phyloP scores from a whole-genome alignment of 2,797 vertebrate genomes.

The Lemur catta region DNA sequence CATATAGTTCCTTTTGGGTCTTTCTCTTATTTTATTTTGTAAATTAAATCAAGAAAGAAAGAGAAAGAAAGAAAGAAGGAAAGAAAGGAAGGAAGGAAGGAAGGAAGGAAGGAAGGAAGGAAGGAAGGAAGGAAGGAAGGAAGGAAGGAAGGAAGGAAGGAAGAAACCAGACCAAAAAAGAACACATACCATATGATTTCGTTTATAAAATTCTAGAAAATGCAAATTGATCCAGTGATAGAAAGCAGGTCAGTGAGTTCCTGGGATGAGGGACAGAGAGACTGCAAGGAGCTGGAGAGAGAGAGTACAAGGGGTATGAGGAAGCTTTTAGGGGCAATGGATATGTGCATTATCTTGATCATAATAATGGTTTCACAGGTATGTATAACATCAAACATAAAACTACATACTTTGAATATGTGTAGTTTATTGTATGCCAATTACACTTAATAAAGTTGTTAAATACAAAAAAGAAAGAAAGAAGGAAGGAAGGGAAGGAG shows the following conservation, averaged over 20 bases:
- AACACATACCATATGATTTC: background rate
- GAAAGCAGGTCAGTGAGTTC: constrained; percentile 26
- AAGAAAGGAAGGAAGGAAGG: too few relatives aligned
- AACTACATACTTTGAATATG: background rate
- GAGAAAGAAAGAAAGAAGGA: background rate
- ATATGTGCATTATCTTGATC: background rate
- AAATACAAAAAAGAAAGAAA: background rate
- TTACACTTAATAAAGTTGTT: constrained; percentile 3
- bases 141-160: too few relatives aligned
- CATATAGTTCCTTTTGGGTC: background rate
- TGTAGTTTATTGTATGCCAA: background rate
- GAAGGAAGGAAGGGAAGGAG: background rate
- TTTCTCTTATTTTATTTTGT: background rate
- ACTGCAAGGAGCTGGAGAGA: background rate
- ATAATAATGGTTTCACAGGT: background rate
- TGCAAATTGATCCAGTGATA: background rate
- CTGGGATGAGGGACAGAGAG: background rate
- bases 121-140: too few relatives aligned
- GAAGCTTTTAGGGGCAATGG: background rate
- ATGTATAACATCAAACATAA: background rate
- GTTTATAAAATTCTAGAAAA: background rate
- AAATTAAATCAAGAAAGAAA: background rate
- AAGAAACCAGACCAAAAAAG: background rate
- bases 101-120: too few relatives aligned
- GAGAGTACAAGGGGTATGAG: background rate